Evolutionary conservation across 2,113 vertebrate genomes (phyloP).

Genomic region (Psittacula cyanocephala): DNA sequence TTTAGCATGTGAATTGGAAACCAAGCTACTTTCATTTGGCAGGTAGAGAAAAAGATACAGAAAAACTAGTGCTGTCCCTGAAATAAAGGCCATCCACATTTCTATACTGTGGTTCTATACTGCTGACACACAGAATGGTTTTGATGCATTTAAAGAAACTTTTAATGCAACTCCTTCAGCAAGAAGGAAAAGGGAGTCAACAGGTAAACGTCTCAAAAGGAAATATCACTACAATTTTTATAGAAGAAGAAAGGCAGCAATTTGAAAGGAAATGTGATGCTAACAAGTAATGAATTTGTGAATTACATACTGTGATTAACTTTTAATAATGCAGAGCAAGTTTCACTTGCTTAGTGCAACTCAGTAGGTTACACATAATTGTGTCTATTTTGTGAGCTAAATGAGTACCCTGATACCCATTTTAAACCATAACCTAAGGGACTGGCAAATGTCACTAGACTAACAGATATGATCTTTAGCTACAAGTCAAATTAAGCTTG

Average conservation of each 20-base stretch:
- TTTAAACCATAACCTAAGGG: neutral
- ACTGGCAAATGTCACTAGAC: neutral
- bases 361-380: slow-evolving; percentile 28
- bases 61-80: neutral
- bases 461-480: neutral
- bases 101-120: neutral
- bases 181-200: neutral
- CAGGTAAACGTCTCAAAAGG: neutral
- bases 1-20: neutral
- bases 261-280: neutral
- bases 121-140: neutral
- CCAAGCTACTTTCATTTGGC: neutral
- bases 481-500: neutral
- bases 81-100: neutral
- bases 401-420: neutral
- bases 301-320: slow-evolving; percentile 25
- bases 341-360: slow-evolving; percentile 7
- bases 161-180: neutral
- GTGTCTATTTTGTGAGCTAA: slow-evolving; percentile 57
- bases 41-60: neutral
- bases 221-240: neutral
- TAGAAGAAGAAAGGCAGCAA: neutral
- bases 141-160: neutral
- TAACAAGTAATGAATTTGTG: neutral
- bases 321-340: slow-evolving; percentile 31